These are phyloP conservation scores for Callyntrura guangdongensis DNA, from an alignment of 2,888 invertebrate species.

Conservation along the genomic window DNA sequence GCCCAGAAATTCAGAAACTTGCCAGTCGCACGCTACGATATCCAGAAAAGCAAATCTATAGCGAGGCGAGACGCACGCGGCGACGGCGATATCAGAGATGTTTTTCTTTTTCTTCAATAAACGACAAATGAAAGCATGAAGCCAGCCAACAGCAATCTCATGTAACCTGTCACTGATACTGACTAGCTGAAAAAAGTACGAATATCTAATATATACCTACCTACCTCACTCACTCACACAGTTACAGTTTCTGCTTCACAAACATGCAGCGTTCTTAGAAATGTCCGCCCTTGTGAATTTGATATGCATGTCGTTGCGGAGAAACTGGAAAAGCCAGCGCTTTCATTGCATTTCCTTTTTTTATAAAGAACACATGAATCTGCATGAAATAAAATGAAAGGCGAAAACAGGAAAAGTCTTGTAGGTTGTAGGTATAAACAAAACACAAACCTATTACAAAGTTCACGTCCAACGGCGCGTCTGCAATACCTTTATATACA, in stretches of 20 bases:
- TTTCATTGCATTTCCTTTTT: constrained; percentile 53
- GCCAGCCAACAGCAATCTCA: constrained; percentile 69
- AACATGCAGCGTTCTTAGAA: constrained; percentile 44
- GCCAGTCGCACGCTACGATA: too few species aligned
- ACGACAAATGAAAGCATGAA: constrained; percentile 55
- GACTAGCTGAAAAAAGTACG: constrained; percentile 23
- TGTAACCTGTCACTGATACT: constrained; percentile 68
- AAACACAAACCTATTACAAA: background rate
- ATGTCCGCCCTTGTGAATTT: constrained; percentile 63
- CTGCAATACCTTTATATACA: background rate
- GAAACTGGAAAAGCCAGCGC: background rate
- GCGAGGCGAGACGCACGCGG: background rate
- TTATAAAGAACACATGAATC: background rate
- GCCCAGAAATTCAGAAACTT: background rate
- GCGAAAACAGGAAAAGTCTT: background rate
- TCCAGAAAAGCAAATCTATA: background rate
- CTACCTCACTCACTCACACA: background rate
- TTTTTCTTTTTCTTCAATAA: constrained; percentile 34
- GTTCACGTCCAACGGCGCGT: background rate
- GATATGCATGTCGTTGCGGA: constrained; percentile 22
- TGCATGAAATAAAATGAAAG: constrained; percentile 15
- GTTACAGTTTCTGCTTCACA: constrained; percentile 21
- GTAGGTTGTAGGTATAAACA: constrained; percentile 9
- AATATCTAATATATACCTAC: background rate
- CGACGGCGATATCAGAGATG: background rate